Conservation (phyloP, 2,888 invertebrate species). For the Lissocephala sabroskyi region DNA sequence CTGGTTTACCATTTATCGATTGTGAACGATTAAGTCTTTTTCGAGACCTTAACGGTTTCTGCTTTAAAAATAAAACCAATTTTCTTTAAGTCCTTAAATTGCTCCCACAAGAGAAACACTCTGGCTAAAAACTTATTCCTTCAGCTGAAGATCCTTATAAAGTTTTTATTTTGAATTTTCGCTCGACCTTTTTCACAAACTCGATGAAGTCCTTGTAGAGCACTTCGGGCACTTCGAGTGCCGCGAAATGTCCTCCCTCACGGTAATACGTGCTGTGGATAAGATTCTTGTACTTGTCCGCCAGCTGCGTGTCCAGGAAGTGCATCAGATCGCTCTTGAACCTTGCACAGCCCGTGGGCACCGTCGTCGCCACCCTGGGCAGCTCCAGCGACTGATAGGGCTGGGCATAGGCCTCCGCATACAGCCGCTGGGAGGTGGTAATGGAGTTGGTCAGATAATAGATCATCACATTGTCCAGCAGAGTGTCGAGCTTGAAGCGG, state of each 20-base stretch:
- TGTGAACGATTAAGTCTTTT: no score
- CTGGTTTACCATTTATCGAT: no score
- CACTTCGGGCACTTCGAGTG: slow-evolving; percentile 82
- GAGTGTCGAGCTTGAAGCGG: slow-evolving; percentile 73
- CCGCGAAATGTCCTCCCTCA: slow-evolving; percentile 89
- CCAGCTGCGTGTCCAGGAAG: slow-evolving; percentile 76
- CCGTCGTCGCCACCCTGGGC: slow-evolving; percentile 76
- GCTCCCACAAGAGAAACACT: no score
- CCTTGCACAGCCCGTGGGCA: slow-evolving; percentile 83
- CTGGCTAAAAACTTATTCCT: no score
- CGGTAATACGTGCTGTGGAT: slow-evolving; percentile 79
- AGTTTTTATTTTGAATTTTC: slow-evolving; percentile 40
- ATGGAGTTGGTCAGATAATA: slow-evolving; percentile 84
- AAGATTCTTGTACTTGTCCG: slow-evolving; percentile 78
- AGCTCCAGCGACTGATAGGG: slow-evolving; percentile 42
- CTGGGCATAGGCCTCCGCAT: slow-evolving; percentile 75
- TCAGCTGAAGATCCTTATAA: no score
- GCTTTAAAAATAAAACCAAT: no score
- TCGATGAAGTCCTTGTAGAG: slow-evolving; percentile 81
- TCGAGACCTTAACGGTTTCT: no score
- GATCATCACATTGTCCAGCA: slow-evolving; percentile 84
- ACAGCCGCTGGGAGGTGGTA: slow-evolving; percentile 80
- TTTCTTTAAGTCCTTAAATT: no score
- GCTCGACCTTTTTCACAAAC: slow-evolving; percentile 74
- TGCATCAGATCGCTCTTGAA: slow-evolving; percentile 81